Conservation (phyloP, 2,113 vertebrate species). For the Laticauda laticaudata region DNA sequence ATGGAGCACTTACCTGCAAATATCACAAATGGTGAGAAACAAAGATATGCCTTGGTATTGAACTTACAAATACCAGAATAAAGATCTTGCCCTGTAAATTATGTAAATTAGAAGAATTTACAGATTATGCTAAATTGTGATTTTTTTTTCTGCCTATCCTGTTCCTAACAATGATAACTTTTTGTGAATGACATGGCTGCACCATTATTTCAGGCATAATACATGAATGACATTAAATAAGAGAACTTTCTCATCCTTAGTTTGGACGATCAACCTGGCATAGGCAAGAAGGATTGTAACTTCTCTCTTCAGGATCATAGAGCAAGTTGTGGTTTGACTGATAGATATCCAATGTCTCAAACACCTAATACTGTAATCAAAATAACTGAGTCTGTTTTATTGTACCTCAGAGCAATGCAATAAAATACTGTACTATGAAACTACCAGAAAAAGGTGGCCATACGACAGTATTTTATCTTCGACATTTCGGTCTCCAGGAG, state of each 20-base stretch:
- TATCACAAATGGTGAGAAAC: slow-evolving; percentile 92
- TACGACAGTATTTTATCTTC: not conserved
- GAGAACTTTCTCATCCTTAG: not conserved
- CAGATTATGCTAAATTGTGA: not conserved
- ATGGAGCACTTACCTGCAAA: slow-evolving; percentile 94
- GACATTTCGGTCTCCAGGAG: not conserved
- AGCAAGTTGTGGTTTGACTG: not conserved
- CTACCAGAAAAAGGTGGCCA: not conserved
- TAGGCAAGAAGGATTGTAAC: not conserved
- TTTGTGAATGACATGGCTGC: not conserved
- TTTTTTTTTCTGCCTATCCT: not conserved
- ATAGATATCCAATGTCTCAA: not conserved
- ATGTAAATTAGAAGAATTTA: not conserved
- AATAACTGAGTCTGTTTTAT: not conserved
- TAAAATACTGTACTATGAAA: not conserved
- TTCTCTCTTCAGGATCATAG: not conserved
- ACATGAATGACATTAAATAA: not conserved
- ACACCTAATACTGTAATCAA: not conserved
- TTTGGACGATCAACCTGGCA: not conserved
- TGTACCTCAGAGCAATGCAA: not conserved
- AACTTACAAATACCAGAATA: not conserved
- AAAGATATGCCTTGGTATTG: not conserved
- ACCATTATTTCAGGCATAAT: not conserved
- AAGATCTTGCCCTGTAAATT: accelerated
- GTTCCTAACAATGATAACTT: not conserved